phyloP scores from a whole-genome alignment of 1,140 invertebrate genomes.

The Lerema accius region DNA sequence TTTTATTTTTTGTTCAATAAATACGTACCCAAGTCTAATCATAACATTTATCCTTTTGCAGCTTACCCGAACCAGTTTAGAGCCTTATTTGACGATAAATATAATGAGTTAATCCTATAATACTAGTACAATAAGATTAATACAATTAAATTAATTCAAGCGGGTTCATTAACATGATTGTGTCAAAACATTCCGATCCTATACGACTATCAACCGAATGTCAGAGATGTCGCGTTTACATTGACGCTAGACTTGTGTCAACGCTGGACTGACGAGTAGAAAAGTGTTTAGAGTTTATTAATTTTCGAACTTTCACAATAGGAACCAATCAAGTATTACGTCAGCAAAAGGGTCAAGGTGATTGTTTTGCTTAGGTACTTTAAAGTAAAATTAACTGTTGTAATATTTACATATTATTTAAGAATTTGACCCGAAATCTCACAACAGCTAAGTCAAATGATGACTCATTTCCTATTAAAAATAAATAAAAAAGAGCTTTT shows the following conservation, averaged over 20 bases:
- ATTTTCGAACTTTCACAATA: too few relatives aligned
- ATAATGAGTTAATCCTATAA: conserved; percentile 29
- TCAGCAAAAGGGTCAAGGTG: too few relatives aligned
- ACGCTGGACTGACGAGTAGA: conserved; percentile 2
- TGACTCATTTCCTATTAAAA: too few relatives aligned
- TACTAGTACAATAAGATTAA: too few relatives aligned
- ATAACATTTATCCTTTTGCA: neutral
- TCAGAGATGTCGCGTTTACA: conserved; percentile 27
- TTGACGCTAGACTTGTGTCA: conserved; percentile 1
- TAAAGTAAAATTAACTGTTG: too few relatives aligned
- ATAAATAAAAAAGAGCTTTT: too few relatives aligned
- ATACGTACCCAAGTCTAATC: neutral
- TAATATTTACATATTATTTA: too few relatives aligned
- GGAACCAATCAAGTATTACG: too few relatives aligned
- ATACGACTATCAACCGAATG: conserved; percentile 23
- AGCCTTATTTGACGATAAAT: conserved; percentile 28
- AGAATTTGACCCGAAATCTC: too few relatives aligned
- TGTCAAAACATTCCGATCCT: conserved; percentile 31
- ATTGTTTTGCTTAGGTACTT: too few relatives aligned
- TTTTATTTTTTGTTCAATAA: neutral
- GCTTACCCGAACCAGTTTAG: neutral
- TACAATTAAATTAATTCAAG: conserved; percentile 33
- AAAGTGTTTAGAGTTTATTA: conserved; percentile 3
- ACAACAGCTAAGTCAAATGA: too few relatives aligned
- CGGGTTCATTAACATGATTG: conserved; percentile 34